Base-by-base conservation (phyloP, 1,140 invertebrate genomes). In the Metaphire vulgaris region DNA sequence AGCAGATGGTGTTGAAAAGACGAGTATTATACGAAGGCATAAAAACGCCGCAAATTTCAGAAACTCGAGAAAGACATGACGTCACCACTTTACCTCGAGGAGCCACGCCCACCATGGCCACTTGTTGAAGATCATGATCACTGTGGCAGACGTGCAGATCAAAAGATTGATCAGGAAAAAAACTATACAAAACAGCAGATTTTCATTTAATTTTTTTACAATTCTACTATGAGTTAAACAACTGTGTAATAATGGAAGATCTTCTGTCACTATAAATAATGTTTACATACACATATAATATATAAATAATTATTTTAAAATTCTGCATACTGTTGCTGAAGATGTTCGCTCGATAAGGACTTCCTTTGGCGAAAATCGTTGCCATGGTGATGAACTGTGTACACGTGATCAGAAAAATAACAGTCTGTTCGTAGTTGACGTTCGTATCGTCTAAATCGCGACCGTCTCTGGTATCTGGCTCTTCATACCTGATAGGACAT, bases 381-480 rank as follows among this genome's bases (percentile, higher is more conserved):
- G 94, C 94, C 79, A 96, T 88, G 31, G 93, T 91, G 28, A 97
- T 91, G 84, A 97, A 97, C 84, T 97, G 95, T 86, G 92, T 94
- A 74, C 91, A 89, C 15, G 93, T 93, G 0, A 95, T 88, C 14
- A 91, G 89, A 84, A 97, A 97, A 28, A 97, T 88, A 0, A 86
- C 79, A 12, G 88, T 88, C 73, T 83, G 85, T 78, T 87, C 86
- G 80, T 82, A 85, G 33, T 81, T 83, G 32, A 77, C 65, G 21
- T 77, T 79, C 30, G 72, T 69, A n/a, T 74, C 30, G 2, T 79
- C 79, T 56, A n/a, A 79, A 30, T n/a, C n/a, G n/a, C n/a, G n/a
- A n/a, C n/a, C n/a, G n/a, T n/a, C n/a, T n/a, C n/a, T n/a, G n/a
- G n/a, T 29, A 14, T 70, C 41, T 64, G 26, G 32, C 28, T 56